phyloP scores from a whole-genome alignment of 1,140 invertebrate genomes.

The Cecropterus lyciades region DNA sequence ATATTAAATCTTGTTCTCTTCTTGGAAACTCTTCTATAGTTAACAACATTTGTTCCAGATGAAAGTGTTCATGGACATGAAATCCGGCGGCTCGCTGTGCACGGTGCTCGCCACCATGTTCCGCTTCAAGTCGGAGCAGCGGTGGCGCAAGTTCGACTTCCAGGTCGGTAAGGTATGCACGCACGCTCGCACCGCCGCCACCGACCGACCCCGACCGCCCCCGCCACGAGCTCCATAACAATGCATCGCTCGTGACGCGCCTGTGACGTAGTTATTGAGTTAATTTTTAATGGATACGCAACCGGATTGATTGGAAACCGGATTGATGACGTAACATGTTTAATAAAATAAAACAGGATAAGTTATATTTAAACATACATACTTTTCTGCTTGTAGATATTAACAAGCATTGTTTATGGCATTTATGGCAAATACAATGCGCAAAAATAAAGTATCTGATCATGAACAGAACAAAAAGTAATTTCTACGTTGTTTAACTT shows the following conservation, averaged over 20 bases:
- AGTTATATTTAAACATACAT: too few relatives aligned
- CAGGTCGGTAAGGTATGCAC: constrained; percentile 91
- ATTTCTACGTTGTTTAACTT: too few relatives aligned
- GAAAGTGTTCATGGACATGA: constrained; percentile 97
- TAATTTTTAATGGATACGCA: too few relatives aligned
- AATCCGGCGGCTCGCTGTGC: constrained; percentile 95
- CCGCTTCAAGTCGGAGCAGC: constrained; percentile 97
- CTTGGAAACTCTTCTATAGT: too few relatives aligned
- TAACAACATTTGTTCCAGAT: constrained; percentile 88
- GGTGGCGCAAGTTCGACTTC: constrained; percentile 96
- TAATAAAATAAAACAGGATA: too few relatives aligned
- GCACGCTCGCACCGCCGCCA: constrained; percentile 49
- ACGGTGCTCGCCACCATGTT: constrained; percentile 97
- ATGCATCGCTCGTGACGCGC: constrained; percentile 46
- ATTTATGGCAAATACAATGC: too few relatives aligned
- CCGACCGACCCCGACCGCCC: constrained; percentile 33
- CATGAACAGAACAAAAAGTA: too few relatives aligned
- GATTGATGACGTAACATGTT: background rate
- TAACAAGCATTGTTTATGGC: too few relatives aligned
- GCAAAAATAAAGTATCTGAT: too few relatives aligned
- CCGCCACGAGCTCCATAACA: constrained; percentile 55
- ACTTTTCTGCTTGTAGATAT: too few relatives aligned
- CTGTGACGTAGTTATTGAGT: background rate
- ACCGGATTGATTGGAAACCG: too few relatives aligned
- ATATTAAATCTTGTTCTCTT: too few relatives aligned